Evolutionary conservation across 2,888 invertebrate species (phyloP), one percentile per base, ranked within the genome.

Genomic region (Drosophila greeni): DNA sequence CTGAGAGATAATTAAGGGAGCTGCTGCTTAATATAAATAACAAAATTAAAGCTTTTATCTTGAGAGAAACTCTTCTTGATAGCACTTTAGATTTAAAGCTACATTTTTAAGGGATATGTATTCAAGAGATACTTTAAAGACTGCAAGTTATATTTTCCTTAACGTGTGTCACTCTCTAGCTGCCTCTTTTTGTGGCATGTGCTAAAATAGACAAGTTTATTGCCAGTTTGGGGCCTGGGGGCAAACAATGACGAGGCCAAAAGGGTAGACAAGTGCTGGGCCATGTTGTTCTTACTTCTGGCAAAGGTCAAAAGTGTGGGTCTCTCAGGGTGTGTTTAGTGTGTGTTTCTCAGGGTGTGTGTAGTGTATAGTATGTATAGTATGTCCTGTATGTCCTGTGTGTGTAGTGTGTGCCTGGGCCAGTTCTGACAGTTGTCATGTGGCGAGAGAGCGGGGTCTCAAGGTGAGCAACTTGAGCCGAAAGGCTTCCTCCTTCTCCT

Each of bases 211-310:
- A 78, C 78, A 78, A 82, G 78, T 82, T 78, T 82, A 78, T 82
- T 78, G 82, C 80, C 78, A 78, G 77, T 82, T 82, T 78, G 72
- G 76, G 64, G 82, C 80, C 72, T 72, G 70, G 66, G 75, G 72
- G 66, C 77, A 82, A 78, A 78, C 78, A 78, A 82, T 76, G 82
- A 82, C 80, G 82, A 79, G 82, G 78, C 80, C 82, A 82, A 76
- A 68, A 80, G 80, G 82, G 72, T 76, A 80, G 80, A 82, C 80
- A 80, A 78, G 77, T 70, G 76, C 61, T 61, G 18, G 61, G 58
- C 68, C 64, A 66, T 68, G 76, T 66, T 78, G 24, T 52, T 66
- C 34, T 29, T 40, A 8, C 56, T 36, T 36, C 45, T 56, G 61
- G 54, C 43, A 69, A 68, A 69, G 68, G 68, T 69, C 70, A 68